Conservation (phyloP, 1,140 invertebrate species). For the Camponotus floridanus region DNA sequence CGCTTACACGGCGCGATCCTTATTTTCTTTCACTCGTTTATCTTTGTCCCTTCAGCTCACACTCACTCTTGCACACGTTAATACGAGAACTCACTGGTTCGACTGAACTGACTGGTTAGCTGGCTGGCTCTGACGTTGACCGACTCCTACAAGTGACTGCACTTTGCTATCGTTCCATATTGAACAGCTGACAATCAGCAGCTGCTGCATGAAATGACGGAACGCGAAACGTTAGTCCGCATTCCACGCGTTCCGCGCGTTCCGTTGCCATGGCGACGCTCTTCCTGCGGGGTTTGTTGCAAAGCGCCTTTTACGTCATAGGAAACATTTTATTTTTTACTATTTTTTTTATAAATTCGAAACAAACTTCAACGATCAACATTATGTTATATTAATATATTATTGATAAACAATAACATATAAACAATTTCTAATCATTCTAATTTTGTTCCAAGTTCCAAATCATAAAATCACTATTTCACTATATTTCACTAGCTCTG, state of each 20-base stretch:
- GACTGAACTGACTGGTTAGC: slow-evolving; percentile 52
- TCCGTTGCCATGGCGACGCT: slow-evolving; percentile 68
- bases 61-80: slow-evolving; percentile 64
- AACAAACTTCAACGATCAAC: no score
- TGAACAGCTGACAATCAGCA: slow-evolving; percentile 78
- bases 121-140: slow-evolving; percentile 55
- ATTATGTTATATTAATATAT: no score
- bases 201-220: slow-evolving; percentile 58
- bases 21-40: slow-evolving; percentile 45
- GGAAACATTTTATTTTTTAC: not conserved
- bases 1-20: not conserved
- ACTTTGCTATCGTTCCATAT: slow-evolving; percentile 77
- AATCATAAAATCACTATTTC: no score
- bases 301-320: not conserved
- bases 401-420: no score
- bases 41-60: slow-evolving; percentile 42
- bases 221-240: slow-evolving; percentile 63
- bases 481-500: no score
- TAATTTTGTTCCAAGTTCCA: no score
- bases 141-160: slow-evolving; percentile 71
- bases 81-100: slow-evolving; percentile 20
- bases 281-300: not conserved
- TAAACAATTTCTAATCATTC: no score
- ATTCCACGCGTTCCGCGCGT: slow-evolving; percentile 37
- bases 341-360: not conserved